Evolutionary conservation across 35 echinoderm and acorn worm species (phyloP).

Genomic region (Antedon bifida): DNA sequence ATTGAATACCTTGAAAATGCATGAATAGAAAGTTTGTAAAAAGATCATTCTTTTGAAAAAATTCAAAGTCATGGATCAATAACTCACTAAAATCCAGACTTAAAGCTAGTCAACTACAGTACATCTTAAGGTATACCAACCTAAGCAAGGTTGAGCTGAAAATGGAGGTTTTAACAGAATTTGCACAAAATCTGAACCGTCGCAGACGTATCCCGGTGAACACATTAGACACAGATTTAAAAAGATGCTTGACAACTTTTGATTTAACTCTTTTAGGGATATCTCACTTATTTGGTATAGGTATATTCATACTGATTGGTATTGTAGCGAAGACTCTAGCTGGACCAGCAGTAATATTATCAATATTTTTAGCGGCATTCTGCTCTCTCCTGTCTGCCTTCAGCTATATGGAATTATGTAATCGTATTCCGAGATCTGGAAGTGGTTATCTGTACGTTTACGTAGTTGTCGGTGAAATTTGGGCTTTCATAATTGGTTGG

Average conservation of each 20-base stretch:
- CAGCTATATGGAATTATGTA: slow-evolving; percentile 54
- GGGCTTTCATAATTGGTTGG: slow-evolving; percentile 70
- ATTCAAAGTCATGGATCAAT: too few relatives aligned
- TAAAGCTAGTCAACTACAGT: too few relatives aligned
- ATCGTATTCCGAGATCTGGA: slow-evolving; percentile 37
- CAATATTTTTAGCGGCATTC: slow-evolving; percentile 32
- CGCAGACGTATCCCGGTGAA: background rate
- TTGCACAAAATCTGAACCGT: background rate
- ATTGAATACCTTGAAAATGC: too few relatives aligned
- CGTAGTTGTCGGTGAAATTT: slow-evolving; percentile 46
- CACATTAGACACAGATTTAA: background rate
- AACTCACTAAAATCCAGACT: too few relatives aligned
- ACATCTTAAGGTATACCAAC: too few relatives aligned
- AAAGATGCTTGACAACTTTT: slow-evolving; percentile 21
- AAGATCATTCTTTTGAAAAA: too few relatives aligned
- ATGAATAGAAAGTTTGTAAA: too few relatives aligned
- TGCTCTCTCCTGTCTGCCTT: slow-evolving; percentile 46
- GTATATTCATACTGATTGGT: slow-evolving; percentile 29
- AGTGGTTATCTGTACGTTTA: slow-evolving; percentile 58
- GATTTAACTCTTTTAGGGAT: slow-evolving; percentile 30
- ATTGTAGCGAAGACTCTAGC: slow-evolving; percentile 27
- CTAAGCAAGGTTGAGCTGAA: too few relatives aligned
- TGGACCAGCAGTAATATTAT: slow-evolving; percentile 34
- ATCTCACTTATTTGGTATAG: slow-evolving; percentile 14
- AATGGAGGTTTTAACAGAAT: too few relatives aligned